Evolutionary conservation across 1,140 invertebrate species (phyloP).

Genomic region (Xylocopa sonorina): DNA sequence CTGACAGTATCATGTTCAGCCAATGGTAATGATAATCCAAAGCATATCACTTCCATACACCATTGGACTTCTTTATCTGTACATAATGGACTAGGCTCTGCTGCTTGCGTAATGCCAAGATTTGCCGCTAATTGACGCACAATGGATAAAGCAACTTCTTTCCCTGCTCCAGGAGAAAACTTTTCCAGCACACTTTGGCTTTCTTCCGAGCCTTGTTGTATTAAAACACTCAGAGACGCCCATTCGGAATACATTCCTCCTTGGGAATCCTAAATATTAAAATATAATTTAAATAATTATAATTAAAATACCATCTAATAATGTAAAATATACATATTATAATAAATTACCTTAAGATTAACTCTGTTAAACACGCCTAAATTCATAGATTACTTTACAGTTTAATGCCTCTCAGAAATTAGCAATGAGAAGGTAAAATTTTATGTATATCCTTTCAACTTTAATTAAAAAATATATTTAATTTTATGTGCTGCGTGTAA

Average conservation of each 20-base stretch:
- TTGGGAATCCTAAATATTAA: constrained; percentile 74
- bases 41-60: constrained; percentile 97
- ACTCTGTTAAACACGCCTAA: constrained; percentile 89
- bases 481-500: not conserved
- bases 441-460: constrained; percentile 11
- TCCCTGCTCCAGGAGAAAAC: constrained; percentile 88
- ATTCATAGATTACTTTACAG: constrained; percentile 85
- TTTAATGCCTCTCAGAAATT: constrained; percentile 32
- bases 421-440: constrained; percentile 24
- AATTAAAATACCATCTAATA: constrained; percentile 17
- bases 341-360: constrained; percentile 85
- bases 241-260: constrained; percentile 93
- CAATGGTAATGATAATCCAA: constrained; percentile 94
- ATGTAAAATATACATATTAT: not conserved
- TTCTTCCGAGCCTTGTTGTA: constrained; percentile 86
- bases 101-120: constrained; percentile 89
- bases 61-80: constrained; percentile 93
- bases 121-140: constrained; percentile 91
- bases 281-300: constrained; percentile 11
- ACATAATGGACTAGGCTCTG: constrained; percentile 88
- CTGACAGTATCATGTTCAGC: constrained; percentile 96
- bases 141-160: constrained; percentile 92
- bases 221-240: constrained; percentile 88
- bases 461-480: constrained; percentile 1
- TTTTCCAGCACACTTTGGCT: constrained; percentile 93